Evolutionary conservation across 2,113 vertebrate genomes (phyloP).

Genomic region (Ciconia stormi): DNA sequence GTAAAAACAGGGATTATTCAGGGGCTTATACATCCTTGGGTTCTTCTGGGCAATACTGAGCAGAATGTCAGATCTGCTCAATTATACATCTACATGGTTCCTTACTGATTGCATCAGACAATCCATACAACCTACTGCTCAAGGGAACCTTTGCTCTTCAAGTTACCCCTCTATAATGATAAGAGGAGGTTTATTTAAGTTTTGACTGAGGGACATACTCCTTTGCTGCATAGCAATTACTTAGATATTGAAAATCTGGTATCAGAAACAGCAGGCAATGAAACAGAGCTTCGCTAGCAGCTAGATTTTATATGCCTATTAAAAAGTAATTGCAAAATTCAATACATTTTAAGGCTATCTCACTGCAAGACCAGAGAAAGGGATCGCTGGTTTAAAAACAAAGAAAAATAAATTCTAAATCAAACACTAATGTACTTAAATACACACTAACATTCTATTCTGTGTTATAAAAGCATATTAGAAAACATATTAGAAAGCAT

Average conservation of each 20-base stretch:
- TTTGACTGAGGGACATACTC: not conserved
- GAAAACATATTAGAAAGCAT: not conserved
- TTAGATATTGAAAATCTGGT: not conserved
- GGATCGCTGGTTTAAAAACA: not conserved
- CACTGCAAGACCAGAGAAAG: not conserved
- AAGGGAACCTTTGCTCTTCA: not conserved
- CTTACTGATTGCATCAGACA: not conserved
- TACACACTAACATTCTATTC: not conserved
- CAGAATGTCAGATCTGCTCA: not conserved
- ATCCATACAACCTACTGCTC: not conserved
- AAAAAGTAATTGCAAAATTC: not conserved
- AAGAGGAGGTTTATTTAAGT: not conserved
- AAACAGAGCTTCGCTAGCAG: not conserved
- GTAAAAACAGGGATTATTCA: not conserved
- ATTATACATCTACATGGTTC: not conserved
- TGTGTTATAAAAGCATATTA: not conserved
- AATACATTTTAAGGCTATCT: not conserved
- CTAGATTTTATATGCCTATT: not conserved
- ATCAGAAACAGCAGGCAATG: not conserved
- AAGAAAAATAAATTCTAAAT: not conserved
- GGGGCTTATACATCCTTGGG: fast-evolving
- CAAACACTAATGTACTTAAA: not conserved
- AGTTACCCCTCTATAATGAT: not conserved
- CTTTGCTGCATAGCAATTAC: not conserved
- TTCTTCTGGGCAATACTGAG: not conserved